Percentiles rank a stretch among this genome's conserved stretches.
These are phyloP conservation scores for Heloderma charlesbogerti DNA, from an alignment of 2,113 vertebrate genomes.

Conservation along the genomic window DNA sequence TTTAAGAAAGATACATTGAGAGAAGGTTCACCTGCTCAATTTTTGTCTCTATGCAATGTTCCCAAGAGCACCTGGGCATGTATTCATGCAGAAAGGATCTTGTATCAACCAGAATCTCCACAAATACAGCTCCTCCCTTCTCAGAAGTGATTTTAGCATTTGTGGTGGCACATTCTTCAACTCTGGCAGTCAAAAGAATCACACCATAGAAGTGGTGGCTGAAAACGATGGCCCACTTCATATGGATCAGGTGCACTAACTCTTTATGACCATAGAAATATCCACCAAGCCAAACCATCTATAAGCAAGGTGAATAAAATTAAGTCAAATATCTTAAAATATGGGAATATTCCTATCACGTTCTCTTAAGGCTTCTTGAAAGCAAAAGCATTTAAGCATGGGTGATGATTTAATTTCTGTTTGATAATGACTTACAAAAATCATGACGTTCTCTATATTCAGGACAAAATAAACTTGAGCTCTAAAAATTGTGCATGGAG, in stretches of 20 bases:
- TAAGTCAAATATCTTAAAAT: background rate
- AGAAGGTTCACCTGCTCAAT: background rate
- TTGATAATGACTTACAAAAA: too few species aligned
- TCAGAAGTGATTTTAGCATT: background rate
- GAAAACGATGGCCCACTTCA: background rate
- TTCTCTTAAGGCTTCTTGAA: background rate
- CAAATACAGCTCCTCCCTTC: background rate
- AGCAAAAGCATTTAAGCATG: background rate
- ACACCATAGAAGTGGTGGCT: background rate
- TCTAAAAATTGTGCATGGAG: too few species aligned
- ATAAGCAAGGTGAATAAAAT: background rate
- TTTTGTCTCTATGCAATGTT: background rate
- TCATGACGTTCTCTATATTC: too few species aligned
- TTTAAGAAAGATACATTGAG: background rate
- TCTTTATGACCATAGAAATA: background rate
- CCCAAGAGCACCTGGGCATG: background rate
- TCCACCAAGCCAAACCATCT: background rate
- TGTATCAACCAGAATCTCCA: background rate
- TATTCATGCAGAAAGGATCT: background rate
- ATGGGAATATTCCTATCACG: background rate
- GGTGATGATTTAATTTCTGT: too few species aligned
- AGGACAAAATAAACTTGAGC: too few species aligned
- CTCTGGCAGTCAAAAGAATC: background rate
- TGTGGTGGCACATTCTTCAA: background rate
- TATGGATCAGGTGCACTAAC: background rate